A percentile compares a stretch with the other conserved stretches of the same genome.
Evolutionary conservation across 2,113 vertebrate genomes (phyloP).

Genomic region (Neolamprologus falcicula): DNA sequence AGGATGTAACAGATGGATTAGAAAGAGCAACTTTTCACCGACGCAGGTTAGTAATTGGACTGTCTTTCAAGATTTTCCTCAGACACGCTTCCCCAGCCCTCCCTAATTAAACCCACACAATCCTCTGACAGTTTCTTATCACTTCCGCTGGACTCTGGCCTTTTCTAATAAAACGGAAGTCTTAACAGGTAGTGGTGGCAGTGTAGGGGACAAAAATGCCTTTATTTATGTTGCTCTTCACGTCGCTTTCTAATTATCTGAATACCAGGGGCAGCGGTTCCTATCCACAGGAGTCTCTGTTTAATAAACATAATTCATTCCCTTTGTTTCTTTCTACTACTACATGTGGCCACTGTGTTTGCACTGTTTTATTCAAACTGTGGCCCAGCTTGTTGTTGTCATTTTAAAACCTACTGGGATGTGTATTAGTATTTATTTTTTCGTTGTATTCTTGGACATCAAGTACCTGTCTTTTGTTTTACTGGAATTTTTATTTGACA

Average conservation of each 20-base stretch:
- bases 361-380: background rate
- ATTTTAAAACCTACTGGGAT: background rate
- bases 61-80: slow-evolving; percentile 24
- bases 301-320: slow-evolving; percentile 21
- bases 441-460: background rate
- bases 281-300: background rate
- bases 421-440: background rate
- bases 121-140: slow-evolving; percentile 24
- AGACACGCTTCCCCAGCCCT: slow-evolving; percentile 5
- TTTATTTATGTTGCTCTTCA: slow-evolving; percentile 12
- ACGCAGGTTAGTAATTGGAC: slow-evolving; percentile 19
- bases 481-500: background rate
- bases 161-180: slow-evolving; percentile 6
- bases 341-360: background rate
- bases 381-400: background rate
- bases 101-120: slow-evolving; percentile 39
- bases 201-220: slow-evolving; percentile 3
- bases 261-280: background rate
- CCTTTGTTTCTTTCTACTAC: background rate
- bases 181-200: background rate
- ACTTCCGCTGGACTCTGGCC: background rate
- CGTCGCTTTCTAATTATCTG: slow-evolving; percentile 1
- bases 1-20: background rate
- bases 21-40: background rate
- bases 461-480: background rate